phyloP scores from a whole-genome alignment of 2,797 vertebrate species.

The Fratercula arctica region DNA sequence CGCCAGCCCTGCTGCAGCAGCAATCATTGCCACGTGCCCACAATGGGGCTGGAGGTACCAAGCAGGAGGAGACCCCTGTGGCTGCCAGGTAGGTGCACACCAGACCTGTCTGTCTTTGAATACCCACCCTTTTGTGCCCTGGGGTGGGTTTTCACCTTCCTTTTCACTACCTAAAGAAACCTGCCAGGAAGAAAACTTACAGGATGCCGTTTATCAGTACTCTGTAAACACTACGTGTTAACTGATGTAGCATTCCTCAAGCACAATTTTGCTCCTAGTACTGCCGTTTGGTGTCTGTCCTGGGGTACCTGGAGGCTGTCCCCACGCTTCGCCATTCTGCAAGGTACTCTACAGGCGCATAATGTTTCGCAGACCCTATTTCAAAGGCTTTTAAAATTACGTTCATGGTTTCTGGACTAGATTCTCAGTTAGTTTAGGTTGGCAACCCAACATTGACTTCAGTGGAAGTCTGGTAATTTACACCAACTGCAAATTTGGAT shows the following conservation, averaged over 20 bases:
- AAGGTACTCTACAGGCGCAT: neutral
- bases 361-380: neutral
- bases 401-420: neutral
- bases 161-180: neutral
- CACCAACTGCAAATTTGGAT: constrained; percentile 47
- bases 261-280: neutral
- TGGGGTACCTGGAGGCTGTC: neutral
- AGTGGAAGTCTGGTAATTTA: constrained; percentile 57
- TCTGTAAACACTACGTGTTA: neutral
- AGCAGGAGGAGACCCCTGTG: fast-evolving
- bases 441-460: constrained; percentile 25
- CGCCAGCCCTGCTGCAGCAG: fast-evolving
- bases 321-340: fast-evolving
- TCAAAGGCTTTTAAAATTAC: neutral
- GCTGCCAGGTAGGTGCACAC: neutral
- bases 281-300: neutral
- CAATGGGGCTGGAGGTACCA: neutral
- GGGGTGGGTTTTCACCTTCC: neutral
- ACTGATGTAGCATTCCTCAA: neutral
- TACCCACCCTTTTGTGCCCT: neutral
- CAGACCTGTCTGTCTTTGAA: neutral
- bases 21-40: neutral
- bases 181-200: neutral
- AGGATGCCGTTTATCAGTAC: neutral
- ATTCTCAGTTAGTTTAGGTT: constrained; percentile 49